phyloP scores from a whole-genome alignment of 1,140 invertebrate genomes.

The Choristoneura fumiferana region DNA sequence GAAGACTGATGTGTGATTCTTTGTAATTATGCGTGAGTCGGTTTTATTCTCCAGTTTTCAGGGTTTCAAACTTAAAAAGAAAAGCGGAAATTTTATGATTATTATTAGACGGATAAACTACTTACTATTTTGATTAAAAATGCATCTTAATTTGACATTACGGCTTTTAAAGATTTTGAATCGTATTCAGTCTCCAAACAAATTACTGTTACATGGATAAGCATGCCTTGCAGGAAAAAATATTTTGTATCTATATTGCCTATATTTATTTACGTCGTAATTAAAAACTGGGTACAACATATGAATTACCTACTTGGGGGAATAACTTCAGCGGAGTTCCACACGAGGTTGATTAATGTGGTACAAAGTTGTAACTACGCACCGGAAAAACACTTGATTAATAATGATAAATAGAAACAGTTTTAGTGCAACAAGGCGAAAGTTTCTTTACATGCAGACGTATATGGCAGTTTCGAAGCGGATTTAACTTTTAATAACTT shows the following conservation, averaged over 20 bases:
- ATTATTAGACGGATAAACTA: too few relatives aligned
- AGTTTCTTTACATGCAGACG: not conserved
- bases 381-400: slow-evolving; percentile 2
- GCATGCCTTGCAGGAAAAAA: too few relatives aligned
- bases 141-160: too few relatives aligned
- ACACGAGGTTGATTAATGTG: not conserved
- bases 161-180: too few relatives aligned
- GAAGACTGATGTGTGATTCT: slow-evolving; percentile 35
- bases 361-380: slow-evolving; percentile 8
- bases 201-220: too few relatives aligned
- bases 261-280: not conserved
- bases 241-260: too few relatives aligned
- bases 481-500: too few relatives aligned
- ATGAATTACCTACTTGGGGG: not conserved
- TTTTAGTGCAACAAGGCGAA: not conserved
- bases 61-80: too few relatives aligned
- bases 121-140: too few relatives aligned
- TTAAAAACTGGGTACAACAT: not conserved
- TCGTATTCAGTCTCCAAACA: too few relatives aligned
- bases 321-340: slow-evolving; percentile 1
- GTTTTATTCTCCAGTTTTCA: not conserved
- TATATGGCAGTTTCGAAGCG: not conserved
- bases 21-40: slow-evolving; percentile 24
- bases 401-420: slow-evolving; percentile 13
- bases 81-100: too few relatives aligned